Conservation (phyloP, 2,888 invertebrate species). For the Callyntrura guangdongensis region DNA sequence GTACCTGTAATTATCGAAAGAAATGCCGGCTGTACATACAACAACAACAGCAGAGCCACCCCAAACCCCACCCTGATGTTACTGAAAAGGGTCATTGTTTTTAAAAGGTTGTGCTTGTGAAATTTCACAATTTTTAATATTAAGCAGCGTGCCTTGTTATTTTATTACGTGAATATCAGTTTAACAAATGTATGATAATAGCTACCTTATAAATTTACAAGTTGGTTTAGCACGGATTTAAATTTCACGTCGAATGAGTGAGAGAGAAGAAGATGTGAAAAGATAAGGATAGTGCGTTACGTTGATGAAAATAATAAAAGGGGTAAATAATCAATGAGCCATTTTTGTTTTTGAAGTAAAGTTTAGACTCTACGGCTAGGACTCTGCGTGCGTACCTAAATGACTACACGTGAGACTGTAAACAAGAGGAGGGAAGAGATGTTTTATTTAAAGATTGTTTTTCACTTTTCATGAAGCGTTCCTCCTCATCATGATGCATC, state of each 20-base stretch:
- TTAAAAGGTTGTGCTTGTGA: slow-evolving; percentile 28
- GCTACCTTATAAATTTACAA: not conserved
- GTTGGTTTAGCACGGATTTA: not conserved
- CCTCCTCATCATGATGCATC: not conserved
- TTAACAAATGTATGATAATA: slow-evolving; percentile 18
- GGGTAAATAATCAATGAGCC: slow-evolving; percentile 51
- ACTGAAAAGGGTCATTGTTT: slow-evolving; percentile 48
- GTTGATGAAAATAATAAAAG: slow-evolving; percentile 44
- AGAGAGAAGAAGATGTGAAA: slow-evolving; percentile 8
- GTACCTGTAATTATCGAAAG: too few species aligned
- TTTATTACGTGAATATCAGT: slow-evolving; percentile 53
- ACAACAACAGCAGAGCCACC: not conserved
- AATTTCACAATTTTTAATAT: slow-evolving; percentile 41
- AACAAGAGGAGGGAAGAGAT: not conserved
- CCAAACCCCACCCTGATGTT: not conserved
- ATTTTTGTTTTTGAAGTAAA: slow-evolving; percentile 26
- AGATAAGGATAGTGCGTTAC: not conserved
- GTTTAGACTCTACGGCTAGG: not conserved
- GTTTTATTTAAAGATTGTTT: slow-evolving; percentile 18
- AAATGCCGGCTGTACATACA: not conserved
- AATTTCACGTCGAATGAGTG: slow-evolving; percentile 16
- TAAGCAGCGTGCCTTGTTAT: slow-evolving; percentile 1
- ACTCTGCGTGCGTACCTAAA: not conserved
- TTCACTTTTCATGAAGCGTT: slow-evolving; percentile 40
- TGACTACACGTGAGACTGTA: not conserved